These are phyloP conservation scores for Temnothorax curvispinosus DNA, from an alignment of 1,140 invertebrate genomes.

Conservation along the genomic window DNA sequence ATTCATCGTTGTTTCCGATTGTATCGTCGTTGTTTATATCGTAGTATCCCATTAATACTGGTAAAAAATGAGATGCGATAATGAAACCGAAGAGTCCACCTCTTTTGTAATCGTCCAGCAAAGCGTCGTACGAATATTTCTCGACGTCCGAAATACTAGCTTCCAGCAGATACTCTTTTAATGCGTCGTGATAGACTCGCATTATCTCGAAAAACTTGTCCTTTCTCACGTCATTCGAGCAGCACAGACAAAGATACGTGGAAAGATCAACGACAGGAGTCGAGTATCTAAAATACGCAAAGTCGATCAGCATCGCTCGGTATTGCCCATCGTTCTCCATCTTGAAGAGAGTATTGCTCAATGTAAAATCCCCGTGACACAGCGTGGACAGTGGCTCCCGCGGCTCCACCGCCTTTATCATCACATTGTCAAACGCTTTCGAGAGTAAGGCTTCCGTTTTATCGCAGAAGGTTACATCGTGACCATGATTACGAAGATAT, in stretches of 20 bases:
- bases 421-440: slow-evolving; percentile 42
- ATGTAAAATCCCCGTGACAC: slow-evolving; percentile 83
- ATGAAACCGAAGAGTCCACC: slow-evolving; percentile 79
- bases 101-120: slow-evolving; percentile 78
- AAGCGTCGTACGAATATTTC: slow-evolving; percentile 74
- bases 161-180: slow-evolving; percentile 65
- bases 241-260: slow-evolving; percentile 82
- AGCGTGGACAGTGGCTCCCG: slow-evolving; percentile 78
- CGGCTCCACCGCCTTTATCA: slow-evolving; percentile 37
- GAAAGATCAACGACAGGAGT: slow-evolving; percentile 83
- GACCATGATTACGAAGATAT: slow-evolving; percentile 50
- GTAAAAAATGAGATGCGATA: slow-evolving; percentile 76
- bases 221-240: slow-evolving; percentile 57
- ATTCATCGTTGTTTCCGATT: too few species aligned
- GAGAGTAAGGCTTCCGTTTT: slow-evolving; percentile 55
- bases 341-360: slow-evolving; percentile 81
- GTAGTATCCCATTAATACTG: slow-evolving; percentile 63
- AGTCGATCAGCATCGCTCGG: slow-evolving; percentile 82
- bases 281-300: slow-evolving; percentile 78
- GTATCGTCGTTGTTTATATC: background rate
- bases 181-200: slow-evolving; percentile 76
- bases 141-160: slow-evolving; percentile 48
- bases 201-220: slow-evolving; percentile 76
- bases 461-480: slow-evolving; percentile 69
- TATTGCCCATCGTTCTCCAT: slow-evolving; percentile 50